Base-by-base conservation (phyloP, 1,140 invertebrate species). In the Bacillus rossius region DNA sequence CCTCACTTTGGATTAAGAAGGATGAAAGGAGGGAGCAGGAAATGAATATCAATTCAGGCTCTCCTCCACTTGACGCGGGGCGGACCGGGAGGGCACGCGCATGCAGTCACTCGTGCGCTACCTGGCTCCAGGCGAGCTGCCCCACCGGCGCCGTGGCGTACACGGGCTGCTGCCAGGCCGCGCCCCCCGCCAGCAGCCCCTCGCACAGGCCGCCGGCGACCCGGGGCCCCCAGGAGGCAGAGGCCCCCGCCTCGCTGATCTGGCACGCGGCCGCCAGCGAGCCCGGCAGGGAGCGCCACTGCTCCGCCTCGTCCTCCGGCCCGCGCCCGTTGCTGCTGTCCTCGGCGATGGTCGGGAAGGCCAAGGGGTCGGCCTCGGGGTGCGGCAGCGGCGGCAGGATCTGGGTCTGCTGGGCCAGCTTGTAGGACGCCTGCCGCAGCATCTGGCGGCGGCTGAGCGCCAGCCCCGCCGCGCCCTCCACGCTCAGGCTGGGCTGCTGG, bases 391-490 rank as follows among this genome's bases (percentile, higher is more conserved):
- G 81, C 29, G 76, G 77, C 16, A 86, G 71, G 61, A 87, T 78
- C 65, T 84, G 78, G 60, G 79, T 75, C 67, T 88, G 86, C 68
- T 88, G 86, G 29, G 87, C 86, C 56, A 88, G 67, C 68, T 89
- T 89, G 69, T 90, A 90, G 42, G 87, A 89, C 52, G 86, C 84
- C 64, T 91, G 88, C 1, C 88, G 71, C 16, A 89, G 77, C 78
- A 91, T 86, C 61, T 87, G 86, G 47, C 85, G 75, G 19, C 86
- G 74, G 53, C 67, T 70, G 56, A 75, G 57, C 17, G 61, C 59
- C 48, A 54, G 16, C 60, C 60, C 40, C 64, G 66, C 59, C 8
- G 64, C 17, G 16, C 2, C 1, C 48, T 16, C 75, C 38, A 65
- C 71, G 67, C 61, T 59, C 51, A 74, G 68, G 50, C 52, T 61